Base-by-base conservation (phyloP, 2,797 vertebrate genomes). In the Tapirus indicus region DNA sequence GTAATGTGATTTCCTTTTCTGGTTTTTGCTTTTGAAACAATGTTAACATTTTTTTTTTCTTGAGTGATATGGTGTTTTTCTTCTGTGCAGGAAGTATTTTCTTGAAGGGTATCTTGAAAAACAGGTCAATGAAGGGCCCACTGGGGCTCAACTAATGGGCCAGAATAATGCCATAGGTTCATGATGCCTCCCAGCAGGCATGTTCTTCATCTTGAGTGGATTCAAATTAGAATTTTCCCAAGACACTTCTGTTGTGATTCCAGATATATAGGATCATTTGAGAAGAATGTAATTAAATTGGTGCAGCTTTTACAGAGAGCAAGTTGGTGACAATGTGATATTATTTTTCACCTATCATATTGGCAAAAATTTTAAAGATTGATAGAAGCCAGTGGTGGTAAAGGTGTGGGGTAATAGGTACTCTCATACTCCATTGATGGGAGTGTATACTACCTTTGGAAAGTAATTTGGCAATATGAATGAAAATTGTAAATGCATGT, bases 1-100 rank as follows among this genome's bases (percentile, higher is more conserved):
- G n/a, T 71, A 90, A 95, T 54, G 38, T 80, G 56, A 84, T 95
- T 94, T 94, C 11, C 18, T 97, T 94, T 88, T 84, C 38, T 98
- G 49, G 5, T n/a, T 94, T 96, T 97, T 91, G 11, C 60, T 88
- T 88, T 96, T 21, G n/a, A 96, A 95, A 88, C 11, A 8, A 79
- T 69, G 58, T 47, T 69, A 94, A 69, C 3, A 21, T n/a, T 83
- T 95, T 91, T 35, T 83, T 25, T 85, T 58, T 91, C 71, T 84
- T 84, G 35, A 41, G 18, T 56, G 7, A 16, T 71, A 54, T 8
- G 47, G 18, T 89, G 12, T 41, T 86, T 97, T 88, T 84, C 44
- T 85, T 92, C 41, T 91, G 13, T 68, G 1, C 18, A 75, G 47
- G 41, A 84, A 92, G 25, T 66, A 52, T 85, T 95, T 79, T 94